A percentile compares a stretch with the other conserved stretches of the same genome.
These are phyloP conservation scores for Leucosticte australis DNA, from an alignment of 2,113 vertebrate species.

Conservation along the genomic window DNA sequence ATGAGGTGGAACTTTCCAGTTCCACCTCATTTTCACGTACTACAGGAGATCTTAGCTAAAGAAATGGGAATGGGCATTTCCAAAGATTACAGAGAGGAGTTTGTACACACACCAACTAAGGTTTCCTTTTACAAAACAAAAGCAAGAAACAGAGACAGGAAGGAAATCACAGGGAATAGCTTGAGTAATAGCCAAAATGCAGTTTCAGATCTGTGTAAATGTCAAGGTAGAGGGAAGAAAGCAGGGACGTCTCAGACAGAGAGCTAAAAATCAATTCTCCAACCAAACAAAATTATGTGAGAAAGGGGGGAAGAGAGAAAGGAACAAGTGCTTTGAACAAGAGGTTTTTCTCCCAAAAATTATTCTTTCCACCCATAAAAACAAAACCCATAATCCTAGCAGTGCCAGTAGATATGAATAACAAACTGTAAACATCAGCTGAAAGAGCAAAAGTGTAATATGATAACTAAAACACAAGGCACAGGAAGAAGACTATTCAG, in stretches of 20 bases:
- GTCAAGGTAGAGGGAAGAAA: not conserved
- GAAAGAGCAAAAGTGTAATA: not conserved
- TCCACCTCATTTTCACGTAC: not conserved
- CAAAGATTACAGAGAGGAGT: not conserved
- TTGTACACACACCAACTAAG: not conserved
- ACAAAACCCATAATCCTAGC: not conserved
- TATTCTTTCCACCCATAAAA: not conserved
- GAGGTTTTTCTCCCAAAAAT: not conserved
- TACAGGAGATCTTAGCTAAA: not conserved
- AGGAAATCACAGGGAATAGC: slow-evolving; percentile 19
- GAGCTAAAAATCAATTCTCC: not conserved
- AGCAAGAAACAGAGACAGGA: slow-evolving; percentile 31
- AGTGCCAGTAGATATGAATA: not conserved
- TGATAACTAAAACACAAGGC: not conserved
- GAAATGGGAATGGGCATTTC: not conserved
- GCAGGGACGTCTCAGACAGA: fast-evolving
- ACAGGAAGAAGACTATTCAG: not conserved
- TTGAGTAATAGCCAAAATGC: slow-evolving; percentile 15
- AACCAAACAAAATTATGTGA: not conserved
- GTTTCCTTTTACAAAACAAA: slow-evolving; percentile 19
- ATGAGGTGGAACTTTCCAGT: not conserved
- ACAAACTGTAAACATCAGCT: not conserved
- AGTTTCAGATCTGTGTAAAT: not conserved
- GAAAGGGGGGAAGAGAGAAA: not conserved
- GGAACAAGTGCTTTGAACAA: not conserved